Evolutionary conservation across 2,888 invertebrate species (phyloP), one percentile per base, ranked within the genome.

Genomic region (Gasteruption jaculator): DNA sequence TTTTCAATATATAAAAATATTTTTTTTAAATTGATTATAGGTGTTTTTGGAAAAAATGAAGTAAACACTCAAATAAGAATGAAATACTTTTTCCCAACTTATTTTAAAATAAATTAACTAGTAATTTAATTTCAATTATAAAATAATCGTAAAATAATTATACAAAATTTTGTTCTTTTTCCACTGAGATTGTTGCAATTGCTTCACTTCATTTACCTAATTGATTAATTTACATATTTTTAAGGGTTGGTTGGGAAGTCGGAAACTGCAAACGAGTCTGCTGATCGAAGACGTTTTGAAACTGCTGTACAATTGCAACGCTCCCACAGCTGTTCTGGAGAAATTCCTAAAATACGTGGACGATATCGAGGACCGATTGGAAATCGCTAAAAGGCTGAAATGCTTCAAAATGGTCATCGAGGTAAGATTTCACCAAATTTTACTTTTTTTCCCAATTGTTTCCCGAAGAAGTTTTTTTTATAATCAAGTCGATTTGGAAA

Each of bases 351-450:
- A 74, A 50, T 75, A 77, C 18, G 66, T 81, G 1, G 74, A 80
- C 8, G 73, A 68, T 32, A 53, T 72, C 1, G 82, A 83, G 6
- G 79, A 76, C 40, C 71, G 80, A 38, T 54, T 85, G 34, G 65
- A 76, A 15, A 63, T 85, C 2, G 85, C 84, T 0, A 79, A 76
- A 44, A 78, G 76, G 49, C 76, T 82, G 43, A 76, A 80, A 67
- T 82, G 84, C 55, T 81, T 84, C 57, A 74, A 76, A 38, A 78
- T 79, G 43, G 80, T 83, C 1, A 80, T 85, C 52, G 82, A 85
- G 57, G 75, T 74, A 56, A 53, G 67, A 55, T 31, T 4, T 41
- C 19, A 26, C 8, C 15, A 4, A 25, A 36, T 25, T 16, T 20
- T 5, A 10, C 12, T 24, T 3, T 11, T 20, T 10, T 21, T 5